A percentile compares a stretch with the other conserved stretches of the same genome.
Conservation (phyloP, 2,797 vertebrate species). For the Hafferia zeledoni region DNA sequence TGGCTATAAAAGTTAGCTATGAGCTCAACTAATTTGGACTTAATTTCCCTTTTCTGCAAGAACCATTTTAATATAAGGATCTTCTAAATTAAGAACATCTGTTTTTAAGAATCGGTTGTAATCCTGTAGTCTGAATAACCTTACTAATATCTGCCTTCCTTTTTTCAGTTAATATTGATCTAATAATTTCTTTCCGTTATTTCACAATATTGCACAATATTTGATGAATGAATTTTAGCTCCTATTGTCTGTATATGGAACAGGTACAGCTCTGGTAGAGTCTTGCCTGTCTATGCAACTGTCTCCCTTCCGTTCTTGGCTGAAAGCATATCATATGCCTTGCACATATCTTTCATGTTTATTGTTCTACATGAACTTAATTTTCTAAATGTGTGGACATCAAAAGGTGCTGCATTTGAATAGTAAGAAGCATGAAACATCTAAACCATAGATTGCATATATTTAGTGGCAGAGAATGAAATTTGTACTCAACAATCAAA, state of each 20-base stretch:
- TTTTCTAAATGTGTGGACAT: not conserved
- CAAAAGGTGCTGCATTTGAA: not conserved
- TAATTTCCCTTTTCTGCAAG: not conserved
- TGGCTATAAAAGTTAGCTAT: not conserved
- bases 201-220: not conserved
- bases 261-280: not conserved
- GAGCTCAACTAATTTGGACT: not conserved
- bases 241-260: not conserved
- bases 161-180: not conserved
- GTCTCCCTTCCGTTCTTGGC: not conserved
- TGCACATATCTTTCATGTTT: not conserved
- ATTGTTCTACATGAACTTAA: not conserved
- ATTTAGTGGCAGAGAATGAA: not conserved
- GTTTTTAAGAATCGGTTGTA: not conserved
- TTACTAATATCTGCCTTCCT: not conserved
- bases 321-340: fast-evolving
- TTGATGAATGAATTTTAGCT: not conserved
- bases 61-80: not conserved
- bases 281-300: not conserved
- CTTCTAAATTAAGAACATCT: not conserved
- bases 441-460: not conserved
- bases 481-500: not conserved
- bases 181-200: not conserved
- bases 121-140: not conserved
- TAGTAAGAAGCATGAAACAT: not conserved